Conservation (phyloP, 2,888 invertebrate genomes). For the Monopis laevigella region DNA sequence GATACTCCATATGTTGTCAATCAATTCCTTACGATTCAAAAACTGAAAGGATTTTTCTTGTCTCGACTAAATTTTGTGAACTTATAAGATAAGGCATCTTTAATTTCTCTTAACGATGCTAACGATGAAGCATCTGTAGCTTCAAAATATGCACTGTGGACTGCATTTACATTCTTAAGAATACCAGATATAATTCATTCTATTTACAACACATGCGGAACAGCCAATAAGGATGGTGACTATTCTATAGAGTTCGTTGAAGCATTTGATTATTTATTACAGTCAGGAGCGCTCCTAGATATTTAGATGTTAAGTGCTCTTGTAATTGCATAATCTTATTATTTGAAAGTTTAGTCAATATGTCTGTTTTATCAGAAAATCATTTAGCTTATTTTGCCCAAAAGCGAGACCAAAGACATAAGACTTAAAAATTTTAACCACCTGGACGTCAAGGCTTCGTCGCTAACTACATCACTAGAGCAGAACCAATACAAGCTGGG, state of each 20-base stretch:
- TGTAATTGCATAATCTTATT: conserved; percentile 89
- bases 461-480: conserved; percentile 83
- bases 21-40: conserved; percentile 85
- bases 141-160: conserved; percentile 90
- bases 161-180: conserved; percentile 93
- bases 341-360: conserved; percentile 82
- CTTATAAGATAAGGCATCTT: too few relatives aligned
- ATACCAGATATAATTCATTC: conserved; percentile 83
- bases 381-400: conserved; percentile 76
- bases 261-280: conserved; percentile 85
- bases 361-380: conserved; percentile 80
- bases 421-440: conserved; percentile 76
- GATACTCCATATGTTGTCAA: conserved; percentile 83
- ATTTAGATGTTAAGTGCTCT: conserved; percentile 89
- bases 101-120: conserved; percentile 89
- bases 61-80: conserved; percentile 85
- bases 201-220: conserved; percentile 68
- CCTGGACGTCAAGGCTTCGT: conserved; percentile 77
- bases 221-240: conserved; percentile 68
- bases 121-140: conserved; percentile 79
- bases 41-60: conserved; percentile 82
- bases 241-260: conserved; percentile 80
- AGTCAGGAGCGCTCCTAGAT: conserved; percentile 85
- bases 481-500: conserved; percentile 88
- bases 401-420: conserved; percentile 71